Conservation (phyloP, 2,113 vertebrate species). For the Cyprinodon tularosa region DNA sequence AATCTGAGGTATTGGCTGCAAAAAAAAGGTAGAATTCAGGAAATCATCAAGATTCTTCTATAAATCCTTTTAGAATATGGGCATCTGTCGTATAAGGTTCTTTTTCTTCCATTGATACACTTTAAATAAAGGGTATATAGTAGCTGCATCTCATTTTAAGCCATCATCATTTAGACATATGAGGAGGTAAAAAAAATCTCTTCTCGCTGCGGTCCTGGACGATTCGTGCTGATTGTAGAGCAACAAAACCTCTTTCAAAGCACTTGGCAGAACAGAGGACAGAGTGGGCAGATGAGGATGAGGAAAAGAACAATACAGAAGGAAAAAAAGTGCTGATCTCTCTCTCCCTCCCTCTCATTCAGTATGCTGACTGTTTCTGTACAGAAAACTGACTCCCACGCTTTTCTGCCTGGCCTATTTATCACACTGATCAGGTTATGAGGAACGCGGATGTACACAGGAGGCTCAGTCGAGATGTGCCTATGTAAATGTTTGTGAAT, state of each 20-base stretch:
- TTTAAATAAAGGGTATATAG: slow-evolving; percentile 32
- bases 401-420: slow-evolving; percentile 68
- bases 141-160: slow-evolving; percentile 31
- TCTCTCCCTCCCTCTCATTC: slow-evolving; percentile 50
- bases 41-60: not conserved
- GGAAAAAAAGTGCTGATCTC: slow-evolving; percentile 67
- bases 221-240: slow-evolving; percentile 58
- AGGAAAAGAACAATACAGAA: slow-evolving; percentile 63
- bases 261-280: slow-evolving; percentile 62
- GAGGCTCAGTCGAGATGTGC: slow-evolving; percentile 28
- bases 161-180: slow-evolving; percentile 29
- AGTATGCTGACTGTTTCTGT: slow-evolving; percentile 64
- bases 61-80: not conserved
- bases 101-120: not conserved
- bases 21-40: not conserved
- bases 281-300: slow-evolving; percentile 71
- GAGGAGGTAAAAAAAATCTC: slow-evolving; percentile 14
- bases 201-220: slow-evolving; percentile 42
- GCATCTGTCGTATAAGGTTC: not conserved
- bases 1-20: not conserved
- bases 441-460: slow-evolving; percentile 49
- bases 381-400: slow-evolving; percentile 65
- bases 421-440: slow-evolving; percentile 66
- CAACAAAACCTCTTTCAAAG: slow-evolving; percentile 43
- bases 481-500: slow-evolving; percentile 17